phyloP scores from a whole-genome alignment of 2,113 vertebrate species.

The Gallinago undulata region DNA sequence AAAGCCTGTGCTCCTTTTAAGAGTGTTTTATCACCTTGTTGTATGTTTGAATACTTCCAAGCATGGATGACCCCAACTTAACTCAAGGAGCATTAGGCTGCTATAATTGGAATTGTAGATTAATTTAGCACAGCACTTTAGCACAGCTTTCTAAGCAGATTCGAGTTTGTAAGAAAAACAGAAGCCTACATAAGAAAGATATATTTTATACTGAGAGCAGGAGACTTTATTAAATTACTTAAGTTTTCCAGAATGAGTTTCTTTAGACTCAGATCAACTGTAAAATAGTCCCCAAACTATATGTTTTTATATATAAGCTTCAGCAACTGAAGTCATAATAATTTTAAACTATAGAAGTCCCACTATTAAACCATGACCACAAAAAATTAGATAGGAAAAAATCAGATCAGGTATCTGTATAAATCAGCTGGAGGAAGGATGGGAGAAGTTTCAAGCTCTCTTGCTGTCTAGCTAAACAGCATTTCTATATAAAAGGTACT shows the following conservation, averaged over 20 bases:
- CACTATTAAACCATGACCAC: background rate
- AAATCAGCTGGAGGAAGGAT: background rate
- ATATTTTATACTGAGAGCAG: background rate
- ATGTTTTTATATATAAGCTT: background rate
- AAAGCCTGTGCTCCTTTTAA: background rate
- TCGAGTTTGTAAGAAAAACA: background rate
- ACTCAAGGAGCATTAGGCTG: background rate
- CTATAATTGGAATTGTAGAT: background rate
- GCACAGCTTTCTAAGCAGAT: background rate
- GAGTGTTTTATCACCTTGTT: background rate
- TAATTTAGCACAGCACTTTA: background rate
- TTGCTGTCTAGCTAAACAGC: background rate
- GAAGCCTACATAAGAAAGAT: background rate
- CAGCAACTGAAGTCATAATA: background rate
- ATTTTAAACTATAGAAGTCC: background rate
- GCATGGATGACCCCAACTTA: background rate
- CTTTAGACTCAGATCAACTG: background rate
- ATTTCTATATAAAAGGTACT: background rate
- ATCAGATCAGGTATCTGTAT: background rate
- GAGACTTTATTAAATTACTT: background rate
- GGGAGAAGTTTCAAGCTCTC: background rate
- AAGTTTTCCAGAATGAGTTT: background rate
- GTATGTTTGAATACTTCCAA: background rate
- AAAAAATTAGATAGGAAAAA: background rate
- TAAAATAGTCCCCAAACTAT: background rate